Evolutionary conservation across 1,140 invertebrate genomes (phyloP).

Genomic region (Alviniconcha marisindica): DNA sequence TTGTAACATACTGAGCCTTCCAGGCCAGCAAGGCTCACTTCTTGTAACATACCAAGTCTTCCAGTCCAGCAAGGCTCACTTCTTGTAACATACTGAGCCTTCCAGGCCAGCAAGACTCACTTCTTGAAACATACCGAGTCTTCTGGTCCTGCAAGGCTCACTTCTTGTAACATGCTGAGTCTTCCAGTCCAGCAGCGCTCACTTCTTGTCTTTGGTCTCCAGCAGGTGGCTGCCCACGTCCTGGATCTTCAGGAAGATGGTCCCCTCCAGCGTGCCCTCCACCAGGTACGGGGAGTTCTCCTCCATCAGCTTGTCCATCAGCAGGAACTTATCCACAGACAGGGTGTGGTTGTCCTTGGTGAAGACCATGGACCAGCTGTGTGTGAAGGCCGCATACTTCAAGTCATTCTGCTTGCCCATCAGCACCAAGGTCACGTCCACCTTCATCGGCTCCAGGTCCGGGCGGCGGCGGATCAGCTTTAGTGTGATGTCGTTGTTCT

Average conservation of each 20-base stretch:
- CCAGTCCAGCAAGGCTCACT: too few species aligned
- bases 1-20: too few species aligned
- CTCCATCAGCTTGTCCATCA: slow-evolving; percentile 57
- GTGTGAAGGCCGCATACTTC: slow-evolving; percentile 61
- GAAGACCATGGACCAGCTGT: slow-evolving; percentile 53
- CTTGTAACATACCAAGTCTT: too few species aligned
- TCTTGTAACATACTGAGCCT: too few species aligned
- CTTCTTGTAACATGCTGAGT: too few species aligned
- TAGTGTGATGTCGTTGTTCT: slow-evolving; percentile 62
- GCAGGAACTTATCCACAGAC: slow-evolving; percentile 61
- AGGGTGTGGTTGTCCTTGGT: slow-evolving; percentile 47
- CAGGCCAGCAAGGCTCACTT: too few species aligned
- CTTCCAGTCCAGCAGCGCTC: too few species aligned
- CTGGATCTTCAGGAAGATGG: slow-evolving; percentile 67
- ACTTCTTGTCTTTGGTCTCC: background rate
- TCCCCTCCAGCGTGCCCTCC: slow-evolving; percentile 61
- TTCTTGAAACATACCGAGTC: too few species aligned
- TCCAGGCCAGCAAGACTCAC: too few species aligned
- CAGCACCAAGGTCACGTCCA: slow-evolving; percentile 62
- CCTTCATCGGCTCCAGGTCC: slow-evolving; percentile 47
- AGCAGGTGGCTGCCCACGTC: slow-evolving; percentile 51
- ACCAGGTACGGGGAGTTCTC: slow-evolving; percentile 66
- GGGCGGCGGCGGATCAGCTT: slow-evolving; percentile 50
- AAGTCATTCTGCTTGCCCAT: slow-evolving; percentile 63
- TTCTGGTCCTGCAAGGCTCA: too few species aligned